Percentiles rank a stretch among this genome's conserved stretches.
Conservation (phyloP, 2,797 vertebrate genomes). For the Tympanoctomys barrerae region DNA sequence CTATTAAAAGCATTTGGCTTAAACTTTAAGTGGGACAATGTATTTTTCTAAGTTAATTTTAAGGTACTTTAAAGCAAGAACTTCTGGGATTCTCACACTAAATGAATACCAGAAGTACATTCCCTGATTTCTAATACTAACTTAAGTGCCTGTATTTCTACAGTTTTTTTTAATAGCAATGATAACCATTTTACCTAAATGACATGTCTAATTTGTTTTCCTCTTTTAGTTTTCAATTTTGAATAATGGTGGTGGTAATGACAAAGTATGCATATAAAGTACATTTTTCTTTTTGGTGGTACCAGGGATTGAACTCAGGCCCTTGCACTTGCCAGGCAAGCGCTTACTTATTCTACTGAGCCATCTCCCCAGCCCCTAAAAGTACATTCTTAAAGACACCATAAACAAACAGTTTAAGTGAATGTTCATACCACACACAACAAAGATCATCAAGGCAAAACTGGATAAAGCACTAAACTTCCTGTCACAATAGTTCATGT, state of each 20-base stretch:
- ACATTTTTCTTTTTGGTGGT: no score
- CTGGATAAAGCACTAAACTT: constrained; percentile 21
- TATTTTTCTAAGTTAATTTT: neutral
- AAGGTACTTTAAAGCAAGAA: constrained; percentile 1
- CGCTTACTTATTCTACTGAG: no score
- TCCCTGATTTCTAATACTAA: constrained; percentile 3
- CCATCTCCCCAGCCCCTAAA: neutral
- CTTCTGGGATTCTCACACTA: neutral
- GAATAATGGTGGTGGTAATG: constrained; percentile 30
- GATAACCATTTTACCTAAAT: neutral
- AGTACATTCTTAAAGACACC: neutral
- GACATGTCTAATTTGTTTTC: neutral
- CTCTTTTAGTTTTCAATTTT: constrained; percentile 37
- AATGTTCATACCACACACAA: neutral
- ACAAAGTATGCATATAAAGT: neutral
- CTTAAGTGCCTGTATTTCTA: neutral
- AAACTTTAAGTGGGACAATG: neutral
- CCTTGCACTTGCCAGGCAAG: no score
- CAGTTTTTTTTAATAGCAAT: constrained; percentile 42
- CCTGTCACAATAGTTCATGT: neutral
- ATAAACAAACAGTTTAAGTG: constrained; percentile 32
- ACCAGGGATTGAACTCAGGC: no score
- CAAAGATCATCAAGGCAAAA: constrained; percentile 55
- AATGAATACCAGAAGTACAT: constrained; percentile 18
- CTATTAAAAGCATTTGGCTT: neutral